Percentiles rank a stretch among this genome's conserved stretches.
phyloP scores from a whole-genome alignment of 2,797 vertebrate genomes.

The Centroberyx gerrardi region DNA sequence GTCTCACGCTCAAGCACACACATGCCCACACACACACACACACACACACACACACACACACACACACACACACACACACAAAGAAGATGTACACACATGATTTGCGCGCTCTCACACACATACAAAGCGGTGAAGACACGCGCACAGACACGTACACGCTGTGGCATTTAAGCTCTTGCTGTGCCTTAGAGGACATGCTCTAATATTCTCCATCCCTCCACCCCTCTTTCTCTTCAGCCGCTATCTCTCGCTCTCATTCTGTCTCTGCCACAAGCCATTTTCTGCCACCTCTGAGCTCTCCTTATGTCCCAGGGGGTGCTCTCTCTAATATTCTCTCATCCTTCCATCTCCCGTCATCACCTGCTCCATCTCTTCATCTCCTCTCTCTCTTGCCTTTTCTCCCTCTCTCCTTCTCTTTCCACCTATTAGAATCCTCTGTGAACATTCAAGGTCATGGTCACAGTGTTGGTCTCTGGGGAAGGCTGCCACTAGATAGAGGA shows the following conservation, averaged over 20 bases:
- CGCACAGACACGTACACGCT: slow-evolving; percentile 51
- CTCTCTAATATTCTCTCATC: slow-evolving; percentile 67
- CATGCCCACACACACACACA: slow-evolving; percentile 29
- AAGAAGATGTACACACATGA: slow-evolving; percentile 28
- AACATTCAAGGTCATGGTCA: slow-evolving; percentile 69
- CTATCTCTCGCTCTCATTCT: slow-evolving; percentile 62
- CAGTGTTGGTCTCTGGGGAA: slow-evolving; percentile 32
- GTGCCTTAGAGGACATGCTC: slow-evolving; percentile 78
- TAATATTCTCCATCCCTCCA: slow-evolving; percentile 71
- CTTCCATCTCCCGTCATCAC: slow-evolving; percentile 68
- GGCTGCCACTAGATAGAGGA: slow-evolving; percentile 40
- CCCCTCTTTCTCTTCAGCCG: slow-evolving; percentile 56
- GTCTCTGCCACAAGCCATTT: slow-evolving; percentile 72
- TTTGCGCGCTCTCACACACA: slow-evolving; percentile 23
- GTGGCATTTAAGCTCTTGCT: slow-evolving; percentile 79
- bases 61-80: slow-evolving; percentile 31
- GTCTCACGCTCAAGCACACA: slow-evolving; percentile 34
- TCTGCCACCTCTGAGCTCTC: slow-evolving; percentile 68
- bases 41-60: slow-evolving; percentile 26
- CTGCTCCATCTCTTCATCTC: slow-evolving; percentile 48
- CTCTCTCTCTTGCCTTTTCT: slow-evolving; percentile 18
- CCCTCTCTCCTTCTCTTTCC: slow-evolving; percentile 27
- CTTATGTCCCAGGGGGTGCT: slow-evolving; percentile 54
- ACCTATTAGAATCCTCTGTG: slow-evolving; percentile 33
- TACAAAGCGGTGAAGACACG: slow-evolving; percentile 27